phyloP scores from a whole-genome alignment of 2,888 invertebrate genomes.

The Zhuqinia jingwanae region DNA sequence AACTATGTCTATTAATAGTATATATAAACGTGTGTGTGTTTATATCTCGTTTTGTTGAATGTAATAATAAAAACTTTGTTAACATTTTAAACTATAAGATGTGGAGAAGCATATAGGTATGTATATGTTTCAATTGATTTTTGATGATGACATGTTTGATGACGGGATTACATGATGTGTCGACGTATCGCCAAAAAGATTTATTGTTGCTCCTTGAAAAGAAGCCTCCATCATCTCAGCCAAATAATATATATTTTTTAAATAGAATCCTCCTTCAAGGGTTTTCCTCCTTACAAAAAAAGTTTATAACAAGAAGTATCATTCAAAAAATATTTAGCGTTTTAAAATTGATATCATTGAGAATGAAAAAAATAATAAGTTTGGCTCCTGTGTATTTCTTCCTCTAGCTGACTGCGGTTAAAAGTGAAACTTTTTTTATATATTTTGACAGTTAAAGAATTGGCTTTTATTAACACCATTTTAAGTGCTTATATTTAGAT shows the following conservation, averaged over 20 bases:
- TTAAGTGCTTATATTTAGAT: conserved; percentile 44
- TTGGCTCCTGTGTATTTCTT: conserved; percentile 31
- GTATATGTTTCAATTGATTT: conserved; percentile 19
- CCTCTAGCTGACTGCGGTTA: conserved; percentile 61
- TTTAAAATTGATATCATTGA: conserved; percentile 19
- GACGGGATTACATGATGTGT: conserved; percentile 40
- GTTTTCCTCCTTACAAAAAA: conserved; percentile 10
- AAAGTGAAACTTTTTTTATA: conserved; percentile 69
- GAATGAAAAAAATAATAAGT: conserved; percentile 7
- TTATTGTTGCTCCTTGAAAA: conserved; percentile 17
- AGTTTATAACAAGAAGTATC: background rate
- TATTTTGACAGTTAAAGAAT: conserved; percentile 68
- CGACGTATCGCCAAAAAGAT: conserved; percentile 34
- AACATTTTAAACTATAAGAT: background rate
- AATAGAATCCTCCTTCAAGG: conserved; percentile 40
- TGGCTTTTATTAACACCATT: conserved; percentile 57
- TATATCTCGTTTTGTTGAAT: no score
- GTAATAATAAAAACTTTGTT: background rate
- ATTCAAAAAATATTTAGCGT: background rate
- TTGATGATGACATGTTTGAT: conserved; percentile 33
- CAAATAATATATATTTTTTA: background rate
- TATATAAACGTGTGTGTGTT: no score
- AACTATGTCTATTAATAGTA: background rate
- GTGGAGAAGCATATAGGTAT: no score
- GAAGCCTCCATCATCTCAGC: conserved; percentile 9